Evolutionary conservation across 2,797 vertebrate genomes (phyloP).

Genomic region (Orientallactaga sibirica): DNA sequence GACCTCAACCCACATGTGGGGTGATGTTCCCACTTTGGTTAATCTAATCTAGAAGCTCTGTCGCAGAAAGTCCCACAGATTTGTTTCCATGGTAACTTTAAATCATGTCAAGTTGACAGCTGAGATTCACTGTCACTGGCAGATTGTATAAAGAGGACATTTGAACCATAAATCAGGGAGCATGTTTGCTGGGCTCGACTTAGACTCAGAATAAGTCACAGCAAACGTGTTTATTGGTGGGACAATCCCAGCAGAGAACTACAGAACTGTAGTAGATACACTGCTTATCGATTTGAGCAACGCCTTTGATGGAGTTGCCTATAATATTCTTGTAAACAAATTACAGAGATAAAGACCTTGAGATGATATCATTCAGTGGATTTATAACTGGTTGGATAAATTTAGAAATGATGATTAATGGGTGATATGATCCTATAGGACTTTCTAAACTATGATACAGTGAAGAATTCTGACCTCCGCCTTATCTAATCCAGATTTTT

Average conservation of each 20-base stretch:
- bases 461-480: conserved; percentile 56
- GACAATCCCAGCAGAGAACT: not conserved
- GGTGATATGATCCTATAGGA: conserved; percentile 8
- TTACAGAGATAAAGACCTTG: conserved; percentile 51
- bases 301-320: conserved; percentile 64
- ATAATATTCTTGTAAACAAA: conserved; percentile 68
- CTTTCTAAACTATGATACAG: not conserved
- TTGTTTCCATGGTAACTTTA: too few relatives aligned
- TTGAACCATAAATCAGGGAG: not conserved
- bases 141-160: not conserved
- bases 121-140: too few relatives aligned
- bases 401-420: conserved; percentile 63
- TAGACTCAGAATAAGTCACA: not conserved
- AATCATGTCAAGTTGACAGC: too few relatives aligned
- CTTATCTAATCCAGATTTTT: not conserved
- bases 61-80: too few relatives aligned
- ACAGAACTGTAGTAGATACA: not conserved
- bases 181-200: not conserved
- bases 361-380: conserved; percentile 58
- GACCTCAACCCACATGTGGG: too few relatives aligned
- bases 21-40: too few relatives aligned
- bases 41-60: too few relatives aligned
- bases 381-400: conserved; percentile 60
- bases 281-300: conserved; percentile 51
- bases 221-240: not conserved